Conservation (phyloP, 2,113 vertebrate species). For the Seriola rivoliana region DNA sequence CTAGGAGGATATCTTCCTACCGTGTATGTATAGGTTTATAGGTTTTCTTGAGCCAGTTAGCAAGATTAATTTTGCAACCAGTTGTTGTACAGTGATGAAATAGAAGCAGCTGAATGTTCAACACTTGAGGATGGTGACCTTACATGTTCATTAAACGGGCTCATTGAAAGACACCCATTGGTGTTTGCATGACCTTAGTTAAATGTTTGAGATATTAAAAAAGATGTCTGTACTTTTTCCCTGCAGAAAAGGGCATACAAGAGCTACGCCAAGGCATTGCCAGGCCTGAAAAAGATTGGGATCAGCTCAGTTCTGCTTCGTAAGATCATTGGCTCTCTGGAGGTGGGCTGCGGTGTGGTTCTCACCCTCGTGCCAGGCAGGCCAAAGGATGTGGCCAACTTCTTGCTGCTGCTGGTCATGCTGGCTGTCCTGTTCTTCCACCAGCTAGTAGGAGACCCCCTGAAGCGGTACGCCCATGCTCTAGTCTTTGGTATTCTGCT, state of each 20-base stretch:
- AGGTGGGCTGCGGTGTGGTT: constrained; percentile 94
- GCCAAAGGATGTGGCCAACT: constrained; percentile 98
- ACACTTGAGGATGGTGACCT: constrained; percentile 12
- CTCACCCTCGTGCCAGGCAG: constrained; percentile 95
- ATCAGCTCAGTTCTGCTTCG: constrained; percentile 95
- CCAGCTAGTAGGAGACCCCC: constrained; percentile 96
- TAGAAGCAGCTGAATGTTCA: not conserved
- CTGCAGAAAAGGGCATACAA: constrained; percentile 97
- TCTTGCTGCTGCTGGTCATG: constrained; percentile 94
- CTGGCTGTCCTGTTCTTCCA: constrained; percentile 97
- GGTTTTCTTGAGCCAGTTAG: not conserved
- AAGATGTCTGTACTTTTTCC: constrained; percentile 7
- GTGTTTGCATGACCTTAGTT: not conserved
- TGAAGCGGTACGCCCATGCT: constrained; percentile 96
- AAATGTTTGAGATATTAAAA: not conserved
- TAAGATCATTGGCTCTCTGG: constrained; percentile 95
- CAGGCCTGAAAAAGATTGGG: constrained; percentile 95
- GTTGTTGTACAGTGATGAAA: not conserved
- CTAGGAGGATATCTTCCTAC: not conserved
- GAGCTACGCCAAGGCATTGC: constrained; percentile 95
- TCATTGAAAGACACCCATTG: not conserved
- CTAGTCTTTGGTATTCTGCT: constrained; percentile 98
- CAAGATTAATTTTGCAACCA: not conserved
- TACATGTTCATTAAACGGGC: not conserved
- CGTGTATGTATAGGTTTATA: too few relatives aligned